These are phyloP conservation scores for Mandrillus leucophaeus DNA, from an alignment of 2,113 vertebrate species.

Conservation along the genomic window DNA sequence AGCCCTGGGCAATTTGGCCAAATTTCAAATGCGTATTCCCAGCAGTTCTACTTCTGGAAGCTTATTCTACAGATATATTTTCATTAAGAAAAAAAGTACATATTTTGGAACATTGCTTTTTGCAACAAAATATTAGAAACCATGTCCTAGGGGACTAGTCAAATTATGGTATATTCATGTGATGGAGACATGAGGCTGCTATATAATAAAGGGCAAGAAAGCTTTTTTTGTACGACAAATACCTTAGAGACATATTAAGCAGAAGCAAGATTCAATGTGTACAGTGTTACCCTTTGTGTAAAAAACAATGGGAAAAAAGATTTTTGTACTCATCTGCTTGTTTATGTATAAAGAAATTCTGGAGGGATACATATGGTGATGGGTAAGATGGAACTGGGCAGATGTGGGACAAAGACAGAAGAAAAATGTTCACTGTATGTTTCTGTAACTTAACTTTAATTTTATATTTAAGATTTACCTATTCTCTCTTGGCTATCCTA, in stretches of 20 bases:
- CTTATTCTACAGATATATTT: conserved; percentile 32
- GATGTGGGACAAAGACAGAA: background rate
- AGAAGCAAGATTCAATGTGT: background rate
- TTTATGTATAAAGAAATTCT: background rate
- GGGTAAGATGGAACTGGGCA: background rate
- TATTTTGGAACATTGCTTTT: background rate
- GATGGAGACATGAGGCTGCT: background rate
- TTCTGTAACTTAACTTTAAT: background rate
- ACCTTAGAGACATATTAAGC: background rate
- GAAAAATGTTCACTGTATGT: background rate
- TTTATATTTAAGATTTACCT: background rate
- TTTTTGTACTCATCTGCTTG: background rate
- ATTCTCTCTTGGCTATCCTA: background rate
- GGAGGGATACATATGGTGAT: background rate
- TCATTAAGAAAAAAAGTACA: conserved; percentile 4
- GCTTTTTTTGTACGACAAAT: background rate
- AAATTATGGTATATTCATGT: background rate
- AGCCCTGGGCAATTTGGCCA: conserved; percentile 7
- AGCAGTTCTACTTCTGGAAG: conserved; percentile 29
- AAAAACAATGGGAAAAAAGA: background rate
- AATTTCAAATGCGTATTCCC: conserved; percentile 51
- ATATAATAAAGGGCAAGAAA: background rate
- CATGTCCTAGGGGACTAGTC: background rate
- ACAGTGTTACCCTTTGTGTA: background rate
- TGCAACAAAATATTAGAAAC: conserved; percentile 11